These are phyloP conservation scores for Toxotes chatareus DNA, from an alignment of 2,113 vertebrate species.

Conservation along the genomic window DNA sequence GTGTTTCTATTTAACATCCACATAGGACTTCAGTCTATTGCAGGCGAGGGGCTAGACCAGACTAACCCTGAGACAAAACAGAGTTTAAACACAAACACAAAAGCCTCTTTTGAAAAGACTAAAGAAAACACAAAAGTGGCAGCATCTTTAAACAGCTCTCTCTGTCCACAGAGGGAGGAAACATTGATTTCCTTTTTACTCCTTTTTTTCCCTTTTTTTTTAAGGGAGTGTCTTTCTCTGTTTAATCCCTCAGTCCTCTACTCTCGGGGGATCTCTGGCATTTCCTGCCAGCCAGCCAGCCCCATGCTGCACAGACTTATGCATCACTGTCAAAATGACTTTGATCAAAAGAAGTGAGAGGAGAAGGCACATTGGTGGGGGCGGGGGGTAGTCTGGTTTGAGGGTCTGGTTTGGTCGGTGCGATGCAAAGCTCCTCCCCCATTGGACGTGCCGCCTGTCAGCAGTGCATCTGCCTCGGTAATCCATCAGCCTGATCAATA, in stretches of 20 bases:
- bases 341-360: constrained; percentile 68
- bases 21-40: constrained; percentile 60
- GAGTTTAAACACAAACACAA: constrained; percentile 57
- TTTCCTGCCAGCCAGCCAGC: constrained; percentile 72
- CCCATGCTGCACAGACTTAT: constrained; percentile 64
- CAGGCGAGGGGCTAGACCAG: constrained; percentile 49
- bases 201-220: constrained; percentile 2
- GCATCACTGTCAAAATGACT: constrained; percentile 81
- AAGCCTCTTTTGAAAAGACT: constrained; percentile 57
- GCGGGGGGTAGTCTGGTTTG: constrained; percentile 6
- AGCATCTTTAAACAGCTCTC: constrained; percentile 48
- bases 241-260: constrained; percentile 67
- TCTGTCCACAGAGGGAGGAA: constrained; percentile 63
- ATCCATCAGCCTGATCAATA: constrained; percentile 84
- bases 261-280: constrained; percentile 75
- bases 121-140: constrained; percentile 50
- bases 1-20: constrained; percentile 73
- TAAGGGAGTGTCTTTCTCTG: constrained; percentile 60
- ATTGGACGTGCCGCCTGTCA: constrained; percentile 75
- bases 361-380: not conserved
- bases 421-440: constrained; percentile 67
- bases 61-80: constrained; percentile 42
- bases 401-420: constrained; percentile 64
- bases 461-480: constrained; percentile 64
- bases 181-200: constrained; percentile 74